These are phyloP conservation scores for Drosophila varians DNA, from an alignment of 1,140 invertebrate genomes.

Conservation along the genomic window DNA sequence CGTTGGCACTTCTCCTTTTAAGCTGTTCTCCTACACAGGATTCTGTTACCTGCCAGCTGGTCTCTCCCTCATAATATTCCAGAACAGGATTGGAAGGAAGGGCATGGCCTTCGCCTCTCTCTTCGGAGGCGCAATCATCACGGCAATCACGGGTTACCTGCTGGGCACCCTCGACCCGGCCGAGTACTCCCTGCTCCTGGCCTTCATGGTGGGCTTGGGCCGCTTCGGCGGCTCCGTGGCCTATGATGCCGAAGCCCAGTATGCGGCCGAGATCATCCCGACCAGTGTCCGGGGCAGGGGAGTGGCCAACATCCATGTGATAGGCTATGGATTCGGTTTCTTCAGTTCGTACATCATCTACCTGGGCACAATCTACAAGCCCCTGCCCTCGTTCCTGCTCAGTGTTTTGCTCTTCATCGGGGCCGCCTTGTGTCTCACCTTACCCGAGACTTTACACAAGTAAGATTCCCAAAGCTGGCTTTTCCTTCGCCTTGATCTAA, in stretches of 20 bases:
- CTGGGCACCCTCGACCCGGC: slow-evolving; percentile 68
- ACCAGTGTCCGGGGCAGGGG: slow-evolving; percentile 87
- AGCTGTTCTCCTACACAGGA: slow-evolving; percentile 85
- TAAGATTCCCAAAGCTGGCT: slow-evolving; percentile 13
- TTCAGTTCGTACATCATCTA: slow-evolving; percentile 80
- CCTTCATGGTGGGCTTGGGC: slow-evolving; percentile 84
- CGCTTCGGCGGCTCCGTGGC: slow-evolving; percentile 86
- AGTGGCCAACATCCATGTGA: slow-evolving; percentile 85
- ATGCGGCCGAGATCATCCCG: slow-evolving; percentile 87
- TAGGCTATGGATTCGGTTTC: slow-evolving; percentile 84
- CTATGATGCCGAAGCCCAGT: slow-evolving; percentile 87
- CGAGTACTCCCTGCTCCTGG: slow-evolving; percentile 56
- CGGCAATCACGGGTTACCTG: slow-evolving; percentile 71
- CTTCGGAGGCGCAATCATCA: slow-evolving; percentile 84
- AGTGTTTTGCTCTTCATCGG: slow-evolving; percentile 85
- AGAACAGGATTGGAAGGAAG: slow-evolving; percentile 86
- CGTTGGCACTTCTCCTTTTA: slow-evolving; percentile 85
- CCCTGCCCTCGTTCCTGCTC: slow-evolving; percentile 85
- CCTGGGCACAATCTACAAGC: slow-evolving; percentile 84
- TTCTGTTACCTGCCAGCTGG: slow-evolving; percentile 85
- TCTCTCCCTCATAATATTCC: slow-evolving; percentile 84
- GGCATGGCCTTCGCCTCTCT: slow-evolving; percentile 85
- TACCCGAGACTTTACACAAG: slow-evolving; percentile 86
- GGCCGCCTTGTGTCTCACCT: slow-evolving; percentile 85
- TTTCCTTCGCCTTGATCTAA: too few species aligned